Conservation (phyloP, 2,888 invertebrate species). For the Drosophila multiciliata region DNA sequence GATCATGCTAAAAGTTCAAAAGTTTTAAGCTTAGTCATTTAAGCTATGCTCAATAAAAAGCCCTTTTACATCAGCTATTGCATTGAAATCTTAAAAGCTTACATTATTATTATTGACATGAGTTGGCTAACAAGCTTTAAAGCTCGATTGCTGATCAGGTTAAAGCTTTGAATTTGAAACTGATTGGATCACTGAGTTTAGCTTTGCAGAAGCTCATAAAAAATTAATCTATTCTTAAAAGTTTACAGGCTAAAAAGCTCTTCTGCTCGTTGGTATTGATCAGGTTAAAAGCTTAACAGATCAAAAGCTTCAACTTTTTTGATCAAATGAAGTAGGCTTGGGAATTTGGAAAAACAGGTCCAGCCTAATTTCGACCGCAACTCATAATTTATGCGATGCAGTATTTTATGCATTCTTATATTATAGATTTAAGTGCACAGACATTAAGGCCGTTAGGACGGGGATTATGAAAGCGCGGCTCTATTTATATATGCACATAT, state of each 20-base stretch:
- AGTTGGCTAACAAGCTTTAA: not conserved
- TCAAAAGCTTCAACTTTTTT: not conserved
- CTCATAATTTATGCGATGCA: conserved; percentile 62
- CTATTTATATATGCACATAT: conserved; percentile 43
- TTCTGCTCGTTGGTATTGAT: not conserved
- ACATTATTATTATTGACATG: not conserved
- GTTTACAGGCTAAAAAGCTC: not conserved
- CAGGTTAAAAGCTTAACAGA: not conserved
- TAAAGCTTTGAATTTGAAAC: not conserved
- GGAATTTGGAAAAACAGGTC: conserved; percentile 22
- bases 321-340: not conserved
- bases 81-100: not conserved
- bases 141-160: not conserved
- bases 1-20: not conserved
- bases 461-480: conserved; percentile 46
- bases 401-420: conserved; percentile 67
- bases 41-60: not conserved
- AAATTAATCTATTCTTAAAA: not conserved
- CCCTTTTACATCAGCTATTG: not conserved
- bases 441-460: conserved; percentile 51
- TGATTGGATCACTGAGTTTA: not conserved
- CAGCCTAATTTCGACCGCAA: conserved; percentile 44
- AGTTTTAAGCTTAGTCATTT: not conserved
- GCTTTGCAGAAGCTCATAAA: not conserved
- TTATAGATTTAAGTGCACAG: conserved; percentile 74